phyloP scores from a whole-genome alignment of 2,113 vertebrate species.

The Pan paniscus region DNA sequence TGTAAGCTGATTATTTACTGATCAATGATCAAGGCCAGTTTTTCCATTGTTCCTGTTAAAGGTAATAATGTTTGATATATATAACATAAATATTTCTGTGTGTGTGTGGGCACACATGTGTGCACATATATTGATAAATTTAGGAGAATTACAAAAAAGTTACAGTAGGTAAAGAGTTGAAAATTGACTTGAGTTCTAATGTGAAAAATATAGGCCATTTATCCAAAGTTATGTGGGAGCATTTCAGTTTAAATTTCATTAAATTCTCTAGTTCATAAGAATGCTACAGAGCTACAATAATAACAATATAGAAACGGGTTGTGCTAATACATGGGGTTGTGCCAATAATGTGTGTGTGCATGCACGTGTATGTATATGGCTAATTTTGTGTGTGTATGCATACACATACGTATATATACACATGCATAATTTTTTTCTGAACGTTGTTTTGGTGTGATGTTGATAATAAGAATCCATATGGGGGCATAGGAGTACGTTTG shows the following conservation, averaged over 20 bases:
- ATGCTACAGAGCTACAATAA: neutral
- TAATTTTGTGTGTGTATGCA: neutral
- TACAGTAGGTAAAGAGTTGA: neutral
- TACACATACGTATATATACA: neutral
- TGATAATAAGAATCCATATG: neutral
- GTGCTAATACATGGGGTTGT: neutral
- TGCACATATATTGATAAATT: neutral
- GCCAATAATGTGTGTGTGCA: neutral
- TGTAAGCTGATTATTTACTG: neutral
- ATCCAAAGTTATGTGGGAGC: neutral
- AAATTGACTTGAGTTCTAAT: neutral
- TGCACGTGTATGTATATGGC: neutral
- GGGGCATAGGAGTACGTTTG: neutral
- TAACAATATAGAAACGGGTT: neutral
- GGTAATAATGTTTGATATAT: neutral
- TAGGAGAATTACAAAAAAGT: neutral
- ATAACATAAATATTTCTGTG: neutral
- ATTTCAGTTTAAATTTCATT: conserved; percentile 15
- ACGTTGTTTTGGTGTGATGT: neutral
- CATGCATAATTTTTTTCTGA: neutral
- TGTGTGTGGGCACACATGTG: neutral
- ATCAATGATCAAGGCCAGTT: neutral
- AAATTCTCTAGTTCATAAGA: neutral
- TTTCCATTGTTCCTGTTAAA: neutral
- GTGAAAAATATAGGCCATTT: neutral